phyloP scores from a whole-genome alignment of 2,888 invertebrate genomes.

The Lasioglossum figueresi region DNA sequence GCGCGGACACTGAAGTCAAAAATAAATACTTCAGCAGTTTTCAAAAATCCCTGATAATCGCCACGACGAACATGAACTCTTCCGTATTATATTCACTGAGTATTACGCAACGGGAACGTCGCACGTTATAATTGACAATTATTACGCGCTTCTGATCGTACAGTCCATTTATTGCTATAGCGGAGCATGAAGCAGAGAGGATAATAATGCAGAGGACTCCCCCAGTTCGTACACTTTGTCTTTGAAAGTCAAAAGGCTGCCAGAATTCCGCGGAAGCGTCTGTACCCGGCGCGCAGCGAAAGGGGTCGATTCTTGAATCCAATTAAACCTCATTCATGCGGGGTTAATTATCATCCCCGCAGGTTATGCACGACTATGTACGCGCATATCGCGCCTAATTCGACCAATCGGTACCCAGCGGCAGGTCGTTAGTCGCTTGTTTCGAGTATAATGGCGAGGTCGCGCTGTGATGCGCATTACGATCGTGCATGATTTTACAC shows the following conservation, averaged over 20 bases:
- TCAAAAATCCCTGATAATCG: too few relatives aligned
- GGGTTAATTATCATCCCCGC: constrained; percentile 79
- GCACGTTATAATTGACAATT: background rate
- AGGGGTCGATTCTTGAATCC: constrained; percentile 71
- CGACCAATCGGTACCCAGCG: constrained; percentile 77
- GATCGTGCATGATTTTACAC: constrained; percentile 71
- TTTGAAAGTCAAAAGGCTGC: constrained; percentile 77
- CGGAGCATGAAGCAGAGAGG: constrained; percentile 16
- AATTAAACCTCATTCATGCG: constrained; percentile 82
- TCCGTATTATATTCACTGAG: too few relatives aligned
- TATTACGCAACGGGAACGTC: background rate
- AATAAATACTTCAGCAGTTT: background rate
- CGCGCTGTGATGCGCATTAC: constrained; percentile 67
- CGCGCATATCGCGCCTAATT: constrained; percentile 75
- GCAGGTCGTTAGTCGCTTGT: constrained; percentile 81
- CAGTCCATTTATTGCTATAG: background rate
- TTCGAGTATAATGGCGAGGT: constrained; percentile 77
- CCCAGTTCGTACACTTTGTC: constrained; percentile 71
- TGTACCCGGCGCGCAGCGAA: constrained; percentile 66
- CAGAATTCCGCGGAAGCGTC: constrained; percentile 69
- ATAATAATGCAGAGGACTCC: constrained; percentile 27
- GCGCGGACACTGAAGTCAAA: background rate
- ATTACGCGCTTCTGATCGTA: background rate
- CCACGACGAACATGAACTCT: too few relatives aligned
- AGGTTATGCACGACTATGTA: constrained; percentile 68